phyloP scores from a whole-genome alignment of 1,140 invertebrate genomes.

The Laupala kohalensis region DNA sequence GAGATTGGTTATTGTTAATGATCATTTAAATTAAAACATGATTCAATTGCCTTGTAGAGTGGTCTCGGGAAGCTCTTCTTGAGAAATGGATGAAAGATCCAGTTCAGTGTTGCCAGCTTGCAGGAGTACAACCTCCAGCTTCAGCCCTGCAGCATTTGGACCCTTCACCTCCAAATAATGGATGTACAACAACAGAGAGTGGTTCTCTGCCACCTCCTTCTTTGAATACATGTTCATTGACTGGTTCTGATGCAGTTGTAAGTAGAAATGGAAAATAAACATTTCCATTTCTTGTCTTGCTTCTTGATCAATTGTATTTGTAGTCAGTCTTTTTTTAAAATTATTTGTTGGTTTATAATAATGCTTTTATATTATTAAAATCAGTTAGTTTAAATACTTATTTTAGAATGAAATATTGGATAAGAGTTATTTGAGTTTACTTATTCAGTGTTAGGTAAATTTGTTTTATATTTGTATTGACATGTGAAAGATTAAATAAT shows the following conservation, averaged over 20 bases:
- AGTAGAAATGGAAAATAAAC: too few relatives aligned
- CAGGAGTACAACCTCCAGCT: constrained; percentile 47
- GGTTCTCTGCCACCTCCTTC: background rate
- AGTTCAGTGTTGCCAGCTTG: constrained; percentile 48
- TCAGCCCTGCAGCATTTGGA: constrained; percentile 29
- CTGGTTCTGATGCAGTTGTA: background rate
- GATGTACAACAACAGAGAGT: background rate
- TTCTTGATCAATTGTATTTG: background rate
- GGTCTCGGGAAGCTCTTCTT: constrained; percentile 52
- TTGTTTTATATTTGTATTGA: too few relatives aligned
- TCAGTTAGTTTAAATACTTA: background rate
- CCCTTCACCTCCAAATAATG: background rate
- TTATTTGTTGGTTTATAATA: background rate
- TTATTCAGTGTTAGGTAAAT: too few relatives aligned
- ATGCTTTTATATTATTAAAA: background rate
- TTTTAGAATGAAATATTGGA: background rate
- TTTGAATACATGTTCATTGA: background rate
- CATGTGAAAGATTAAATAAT: background rate
- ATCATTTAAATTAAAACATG: too few relatives aligned
- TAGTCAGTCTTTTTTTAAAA: background rate
- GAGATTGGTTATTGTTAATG: too few relatives aligned
- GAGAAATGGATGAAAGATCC: constrained; percentile 60
- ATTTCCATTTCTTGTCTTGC: background rate
- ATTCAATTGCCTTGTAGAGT: too few relatives aligned
- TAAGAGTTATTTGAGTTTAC: too few relatives aligned